Percentiles rank a stretch among this genome's conserved stretches.
Conservation (phyloP, 2,888 invertebrate genomes). For the Dendrolimus houi region DNA sequence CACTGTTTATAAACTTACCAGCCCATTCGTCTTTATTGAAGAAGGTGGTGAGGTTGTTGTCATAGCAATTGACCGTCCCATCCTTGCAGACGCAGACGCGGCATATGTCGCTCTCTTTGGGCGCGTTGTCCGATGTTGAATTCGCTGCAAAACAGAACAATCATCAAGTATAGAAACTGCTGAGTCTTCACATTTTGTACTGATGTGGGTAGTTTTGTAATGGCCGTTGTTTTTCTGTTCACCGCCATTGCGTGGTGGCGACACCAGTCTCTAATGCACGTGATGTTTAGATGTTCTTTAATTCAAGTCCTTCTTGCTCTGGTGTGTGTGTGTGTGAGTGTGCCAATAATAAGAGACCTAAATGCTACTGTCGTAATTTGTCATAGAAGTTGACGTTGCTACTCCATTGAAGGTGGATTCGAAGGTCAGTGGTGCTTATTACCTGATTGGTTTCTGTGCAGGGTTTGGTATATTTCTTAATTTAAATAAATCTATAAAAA, state of each 20-base stretch:
- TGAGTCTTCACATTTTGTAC: too few species aligned
- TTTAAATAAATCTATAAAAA: too few species aligned
- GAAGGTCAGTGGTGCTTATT: too few species aligned
- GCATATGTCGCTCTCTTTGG: conserved; percentile 61
- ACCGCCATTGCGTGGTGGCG: not conserved
- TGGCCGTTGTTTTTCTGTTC: not conserved
- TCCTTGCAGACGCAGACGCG: conserved; percentile 69
- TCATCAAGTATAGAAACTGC: not conserved
- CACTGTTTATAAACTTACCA: conserved; percentile 28
- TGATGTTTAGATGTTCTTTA: not conserved
- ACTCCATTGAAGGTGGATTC: too few species aligned
- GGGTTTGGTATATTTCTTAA: too few species aligned
- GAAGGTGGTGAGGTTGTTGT: conserved; percentile 57
- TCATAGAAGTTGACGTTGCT: too few species aligned
- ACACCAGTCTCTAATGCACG: not conserved
- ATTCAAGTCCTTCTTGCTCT: too few species aligned
- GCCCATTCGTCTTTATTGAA: conserved; percentile 76
- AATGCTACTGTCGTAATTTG: too few species aligned
- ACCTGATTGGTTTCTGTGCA: too few species aligned
- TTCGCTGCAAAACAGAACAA: not conserved
- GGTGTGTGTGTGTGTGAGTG: too few species aligned
- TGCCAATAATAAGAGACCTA: too few species aligned
- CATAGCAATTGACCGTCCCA: conserved; percentile 72
- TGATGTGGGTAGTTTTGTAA: too few species aligned
- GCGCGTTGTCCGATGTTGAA: conserved; percentile 15